Conservation (phyloP, 1,140 invertebrate species). For the Bombus balteatus region DNA sequence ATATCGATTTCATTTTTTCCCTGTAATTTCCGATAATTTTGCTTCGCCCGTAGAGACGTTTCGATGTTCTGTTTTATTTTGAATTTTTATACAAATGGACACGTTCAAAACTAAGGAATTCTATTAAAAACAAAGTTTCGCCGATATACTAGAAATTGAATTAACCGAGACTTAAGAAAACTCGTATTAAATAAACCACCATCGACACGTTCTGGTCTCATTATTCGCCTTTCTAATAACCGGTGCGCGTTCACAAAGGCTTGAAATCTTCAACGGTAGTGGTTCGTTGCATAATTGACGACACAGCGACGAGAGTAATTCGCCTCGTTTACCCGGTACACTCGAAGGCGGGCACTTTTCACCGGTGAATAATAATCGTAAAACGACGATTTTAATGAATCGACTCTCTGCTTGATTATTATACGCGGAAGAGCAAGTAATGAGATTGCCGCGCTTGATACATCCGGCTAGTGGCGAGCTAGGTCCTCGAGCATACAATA, state of each 20-base stretch:
- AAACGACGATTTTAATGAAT: slow-evolving; percentile 68
- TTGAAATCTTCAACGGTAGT: slow-evolving; percentile 26
- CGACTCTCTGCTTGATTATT: slow-evolving; percentile 58
- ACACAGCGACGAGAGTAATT: slow-evolving; percentile 40
- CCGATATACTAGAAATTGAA: background rate
- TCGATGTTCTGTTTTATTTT: background rate
- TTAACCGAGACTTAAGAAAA: background rate
- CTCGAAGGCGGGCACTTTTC: slow-evolving; percentile 8
- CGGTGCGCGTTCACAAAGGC: slow-evolving; percentile 23
- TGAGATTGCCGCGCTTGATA: slow-evolving; percentile 55
- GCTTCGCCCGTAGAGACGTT: background rate
- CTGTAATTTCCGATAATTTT: too few species aligned
- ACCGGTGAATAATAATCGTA: slow-evolving; percentile 56
- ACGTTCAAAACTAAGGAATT: background rate
- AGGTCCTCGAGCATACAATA: background rate
- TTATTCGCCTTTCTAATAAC: slow-evolving; percentile 24
- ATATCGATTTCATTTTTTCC: background rate
- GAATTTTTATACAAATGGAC: background rate
- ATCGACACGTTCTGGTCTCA: slow-evolving; percentile 8
- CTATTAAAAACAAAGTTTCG: background rate
- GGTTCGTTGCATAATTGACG: slow-evolving; percentile 47
- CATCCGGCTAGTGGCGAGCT: background rate
- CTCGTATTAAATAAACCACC: slow-evolving; percentile 19
- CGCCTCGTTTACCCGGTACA: slow-evolving; percentile 23
- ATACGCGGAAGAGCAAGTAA: slow-evolving; percentile 34